Percentiles rank a stretch among this genome's conserved stretches.
Evolutionary conservation across 1,140 invertebrate species (phyloP).

Genomic region (Fopius arisanus): DNA sequence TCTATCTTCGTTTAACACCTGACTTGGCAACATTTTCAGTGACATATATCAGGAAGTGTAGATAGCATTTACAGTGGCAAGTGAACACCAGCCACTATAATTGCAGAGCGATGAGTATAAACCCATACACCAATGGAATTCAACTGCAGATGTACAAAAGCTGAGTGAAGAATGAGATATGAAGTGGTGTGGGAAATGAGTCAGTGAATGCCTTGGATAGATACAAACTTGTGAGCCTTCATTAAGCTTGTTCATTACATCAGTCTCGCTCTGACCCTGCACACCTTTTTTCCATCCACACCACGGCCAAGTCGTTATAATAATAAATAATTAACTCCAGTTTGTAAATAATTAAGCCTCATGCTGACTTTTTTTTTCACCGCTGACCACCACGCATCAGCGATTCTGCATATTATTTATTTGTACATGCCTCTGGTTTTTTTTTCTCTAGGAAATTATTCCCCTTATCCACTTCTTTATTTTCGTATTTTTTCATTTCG

Average conservation of each 20-base stretch:
- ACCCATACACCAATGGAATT: constrained; percentile 4
- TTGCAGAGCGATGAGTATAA: constrained; percentile 26
- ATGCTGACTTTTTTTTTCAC: too few relatives aligned
- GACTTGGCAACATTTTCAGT: constrained; percentile 28
- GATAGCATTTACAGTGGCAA: constrained; percentile 30
- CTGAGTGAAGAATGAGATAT: neutral
- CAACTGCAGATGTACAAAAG: neutral
- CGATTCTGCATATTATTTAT: too few relatives aligned
- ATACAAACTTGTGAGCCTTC: neutral
- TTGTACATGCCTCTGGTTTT: too few relatives aligned
- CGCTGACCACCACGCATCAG: too few relatives aligned
- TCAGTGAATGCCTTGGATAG: neutral
- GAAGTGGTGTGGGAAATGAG: neutral
- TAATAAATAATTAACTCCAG: neutral
- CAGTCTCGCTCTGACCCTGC: too few relatives aligned
- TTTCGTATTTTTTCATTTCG: too few relatives aligned
- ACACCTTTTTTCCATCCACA: neutral
- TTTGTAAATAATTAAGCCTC: too few relatives aligned
- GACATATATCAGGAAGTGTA: constrained; percentile 25
- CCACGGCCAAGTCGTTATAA: neutral
- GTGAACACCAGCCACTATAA: constrained; percentile 41
- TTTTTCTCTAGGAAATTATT: too few relatives aligned
- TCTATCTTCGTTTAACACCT: constrained; percentile 14
- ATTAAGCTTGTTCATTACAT: neutral
- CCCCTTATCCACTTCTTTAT: too few relatives aligned